Evolutionary conservation across 2,888 invertebrate species (phyloP).

Genomic region (Nomada ruficornis): DNA sequence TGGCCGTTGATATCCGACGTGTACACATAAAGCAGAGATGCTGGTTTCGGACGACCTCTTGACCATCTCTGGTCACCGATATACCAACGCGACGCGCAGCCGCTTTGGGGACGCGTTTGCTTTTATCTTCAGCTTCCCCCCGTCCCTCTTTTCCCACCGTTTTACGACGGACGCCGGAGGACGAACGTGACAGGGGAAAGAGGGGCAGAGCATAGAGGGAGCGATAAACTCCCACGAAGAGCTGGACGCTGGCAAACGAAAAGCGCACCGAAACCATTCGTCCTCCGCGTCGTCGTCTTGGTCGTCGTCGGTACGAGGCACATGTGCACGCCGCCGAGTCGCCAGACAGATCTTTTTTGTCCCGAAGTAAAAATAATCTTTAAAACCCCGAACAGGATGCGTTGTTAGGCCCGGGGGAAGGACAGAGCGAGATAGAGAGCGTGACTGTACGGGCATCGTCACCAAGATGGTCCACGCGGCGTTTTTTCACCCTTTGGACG

Average conservation of each 20-base stretch:
- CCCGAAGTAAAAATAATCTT: slow-evolving; percentile 84
- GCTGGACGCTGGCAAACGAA: slow-evolving; percentile 70
- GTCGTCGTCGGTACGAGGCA: slow-evolving; percentile 67
- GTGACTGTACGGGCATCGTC: slow-evolving; percentile 77
- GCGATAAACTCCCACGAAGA: slow-evolving; percentile 74
- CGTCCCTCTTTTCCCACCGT: slow-evolving; percentile 43
- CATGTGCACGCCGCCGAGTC: slow-evolving; percentile 81
- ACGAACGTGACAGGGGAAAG: background rate
- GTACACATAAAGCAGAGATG: background rate
- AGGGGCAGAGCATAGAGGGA: slow-evolving; percentile 18
- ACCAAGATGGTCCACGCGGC: slow-evolving; percentile 79
- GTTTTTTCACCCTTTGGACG: slow-evolving; percentile 83
- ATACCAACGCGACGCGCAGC: slow-evolving; percentile 62
- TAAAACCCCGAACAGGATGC: slow-evolving; percentile 84
- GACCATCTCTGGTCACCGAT: slow-evolving; percentile 71
- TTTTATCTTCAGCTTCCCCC: slow-evolving; percentile 61
- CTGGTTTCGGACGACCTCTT: slow-evolving; percentile 61
- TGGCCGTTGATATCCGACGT: background rate
- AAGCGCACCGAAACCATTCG: slow-evolving; percentile 67
- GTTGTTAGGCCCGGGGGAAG: slow-evolving; percentile 74
- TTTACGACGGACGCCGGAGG: slow-evolving; percentile 35
- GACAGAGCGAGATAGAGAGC: slow-evolving; percentile 33
- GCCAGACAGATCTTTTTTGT: slow-evolving; percentile 84
- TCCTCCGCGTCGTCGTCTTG: slow-evolving; percentile 61
- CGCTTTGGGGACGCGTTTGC: slow-evolving; percentile 60